A percentile compares a stretch with the other conserved stretches of the same genome.
Conservation (phyloP, 1,140 invertebrate species). For the Centruroides sculpturatus region DNA sequence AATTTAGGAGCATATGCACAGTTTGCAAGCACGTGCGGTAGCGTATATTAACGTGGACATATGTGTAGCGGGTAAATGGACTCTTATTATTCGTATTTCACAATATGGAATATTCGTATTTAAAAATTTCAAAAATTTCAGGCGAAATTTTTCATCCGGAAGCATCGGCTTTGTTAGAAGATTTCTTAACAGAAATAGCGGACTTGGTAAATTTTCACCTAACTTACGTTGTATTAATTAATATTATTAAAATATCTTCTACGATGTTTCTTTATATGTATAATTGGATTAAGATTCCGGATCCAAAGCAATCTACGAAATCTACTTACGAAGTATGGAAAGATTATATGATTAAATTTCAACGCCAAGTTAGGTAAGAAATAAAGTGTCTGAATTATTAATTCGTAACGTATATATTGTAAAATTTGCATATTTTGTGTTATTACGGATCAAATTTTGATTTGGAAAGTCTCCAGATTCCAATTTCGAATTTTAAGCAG, state of each 20-base stretch:
- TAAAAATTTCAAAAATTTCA: slow-evolving; percentile 22
- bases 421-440: no score
- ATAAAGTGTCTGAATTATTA: slow-evolving; percentile 2
- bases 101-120: slow-evolving; percentile 17
- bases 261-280: no score
- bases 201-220: no score
- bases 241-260: no score
- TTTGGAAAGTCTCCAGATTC: no score
- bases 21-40: slow-evolving; percentile 21
- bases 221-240: no score
- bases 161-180: slow-evolving; percentile 12
- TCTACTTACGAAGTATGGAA: not conserved
- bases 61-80: slow-evolving; percentile 19
- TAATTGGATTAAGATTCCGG: not conserved
- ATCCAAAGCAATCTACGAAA: not conserved
- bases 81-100: slow-evolving; percentile 17
- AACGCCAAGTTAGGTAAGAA: slow-evolving; percentile 7
- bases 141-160: slow-evolving; percentile 25
- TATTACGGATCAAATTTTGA: no score
- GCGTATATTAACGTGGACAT: slow-evolving; percentile 29
- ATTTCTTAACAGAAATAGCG: slow-evolving; percentile 1
- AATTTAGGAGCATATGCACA: not conserved
- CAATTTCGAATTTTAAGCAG: no score
- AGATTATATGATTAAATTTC: not conserved
- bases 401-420: not conserved